Evolutionary conservation across 2,888 invertebrate genomes (phyloP).

Genomic region (Acleris laterana): DNA sequence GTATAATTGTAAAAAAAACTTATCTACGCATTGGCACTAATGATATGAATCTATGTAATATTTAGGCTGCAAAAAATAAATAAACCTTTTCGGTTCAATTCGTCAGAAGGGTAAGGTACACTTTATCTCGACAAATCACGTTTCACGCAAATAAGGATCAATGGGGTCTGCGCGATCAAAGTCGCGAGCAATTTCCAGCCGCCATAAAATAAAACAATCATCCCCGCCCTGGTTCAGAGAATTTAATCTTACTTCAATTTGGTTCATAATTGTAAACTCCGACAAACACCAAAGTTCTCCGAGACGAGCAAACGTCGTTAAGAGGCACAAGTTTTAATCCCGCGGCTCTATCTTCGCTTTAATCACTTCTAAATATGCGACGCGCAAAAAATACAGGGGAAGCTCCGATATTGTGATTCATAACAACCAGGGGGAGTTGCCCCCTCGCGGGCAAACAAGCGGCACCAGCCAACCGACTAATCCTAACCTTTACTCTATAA

Average conservation of each 20-base stretch:
- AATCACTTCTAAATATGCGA: slow-evolving; percentile 80
- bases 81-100: too few relatives aligned
- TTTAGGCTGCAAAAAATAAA: too few relatives aligned
- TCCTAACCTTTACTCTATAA: slow-evolving; percentile 5
- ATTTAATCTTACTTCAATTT: slow-evolving; percentile 78
- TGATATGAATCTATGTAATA: too few relatives aligned
- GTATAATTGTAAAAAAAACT: too few relatives aligned
- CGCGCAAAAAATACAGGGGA: slow-evolving; percentile 73
- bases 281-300: slow-evolving; percentile 65
- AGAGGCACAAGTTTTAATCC: slow-evolving; percentile 72
- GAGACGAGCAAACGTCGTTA: slow-evolving; percentile 68
- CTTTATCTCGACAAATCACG: too few relatives aligned
- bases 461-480: slow-evolving; percentile 11
- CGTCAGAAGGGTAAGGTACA: too few relatives aligned
- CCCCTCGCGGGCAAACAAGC: slow-evolving; percentile 17
- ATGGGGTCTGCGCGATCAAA: too few relatives aligned
- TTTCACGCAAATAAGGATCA: too few relatives aligned
- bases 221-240: slow-evolving; percentile 59
- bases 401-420: slow-evolving; percentile 81
- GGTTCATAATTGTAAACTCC: slow-evolving; percentile 68
- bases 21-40: too few relatives aligned
- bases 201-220: slow-evolving; percentile 45
- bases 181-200: too few relatives aligned
- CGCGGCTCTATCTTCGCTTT: slow-evolving; percentile 69
- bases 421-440: slow-evolving; percentile 56